Base-by-base conservation (phyloP, 2,113 vertebrate species). In the Anarrhichthys ocellatus region DNA sequence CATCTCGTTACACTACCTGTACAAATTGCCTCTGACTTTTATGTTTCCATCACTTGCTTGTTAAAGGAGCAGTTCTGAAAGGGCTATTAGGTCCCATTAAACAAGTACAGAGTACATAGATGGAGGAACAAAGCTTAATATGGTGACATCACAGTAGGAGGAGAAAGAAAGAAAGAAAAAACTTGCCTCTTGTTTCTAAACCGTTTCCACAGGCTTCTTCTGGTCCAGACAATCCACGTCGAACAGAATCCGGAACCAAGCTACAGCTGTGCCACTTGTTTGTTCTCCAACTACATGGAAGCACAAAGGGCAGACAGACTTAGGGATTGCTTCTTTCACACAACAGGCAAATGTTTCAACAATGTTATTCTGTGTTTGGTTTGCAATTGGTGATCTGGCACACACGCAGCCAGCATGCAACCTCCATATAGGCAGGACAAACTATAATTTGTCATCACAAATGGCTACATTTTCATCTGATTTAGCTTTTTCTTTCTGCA, bases 181-280 rank as follows among this genome's bases (percentile, higher is more conserved):
- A 88, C 96, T 96, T 95, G 96, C 98, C 97, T 95, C 97, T 96
- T 61, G 94, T 95, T 88, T 99, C 97, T 48, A 99, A 88, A 10
- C 98, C 98, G 0, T 92, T 94, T n/a, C 98, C 98, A 77, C 98
- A 99, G 0, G 93, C 72, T 75, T 99, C 97, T 0, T 14, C 92
- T 0, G 94, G 88, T 83, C 95, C 96, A 0, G 56, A 88, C 32
- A 93, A 80, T 68, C 92, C 91, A 65, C 96, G 96, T 22, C 93
- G 93, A 69, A 97, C 92, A 0, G 95, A 94, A 2, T 96, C 96
- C 0, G 98, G 97, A 59, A 97, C 97, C 69, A 98, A 85, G 40
- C 95, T 91, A 34, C 98, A 99, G 58, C 92, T 91, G 77, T 95
- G 95, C 98, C 98, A 99, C 81, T 93, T 96, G 73, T 99, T 96